Percentiles rank a stretch among this genome's conserved stretches.
These are phyloP conservation scores for Mimas tiliae DNA, from an alignment of 2,888 invertebrate species.

Conservation along the genomic window DNA sequence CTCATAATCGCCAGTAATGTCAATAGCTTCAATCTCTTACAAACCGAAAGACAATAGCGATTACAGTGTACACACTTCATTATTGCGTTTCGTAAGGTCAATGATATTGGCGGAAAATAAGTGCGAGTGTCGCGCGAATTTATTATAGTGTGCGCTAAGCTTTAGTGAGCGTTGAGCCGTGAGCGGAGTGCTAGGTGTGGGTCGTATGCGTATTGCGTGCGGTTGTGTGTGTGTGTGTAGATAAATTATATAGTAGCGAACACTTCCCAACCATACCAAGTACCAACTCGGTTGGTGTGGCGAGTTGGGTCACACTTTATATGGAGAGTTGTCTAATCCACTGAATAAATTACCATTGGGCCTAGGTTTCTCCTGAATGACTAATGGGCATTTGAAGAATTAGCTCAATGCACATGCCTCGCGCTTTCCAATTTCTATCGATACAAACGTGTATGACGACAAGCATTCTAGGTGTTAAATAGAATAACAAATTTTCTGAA, in stretches of 20 bases:
- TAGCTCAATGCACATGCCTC: slow-evolving; percentile 60
- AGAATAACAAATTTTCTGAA: slow-evolving; percentile 14
- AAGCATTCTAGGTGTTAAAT: slow-evolving; percentile 20
- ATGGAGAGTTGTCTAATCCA: slow-evolving; percentile 77
- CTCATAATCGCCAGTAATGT: too few species aligned
- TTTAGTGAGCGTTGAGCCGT: not conserved
- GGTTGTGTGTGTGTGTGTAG: slow-evolving; percentile 62
- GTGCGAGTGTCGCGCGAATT: too few species aligned
- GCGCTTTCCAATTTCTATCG: slow-evolving; percentile 62
- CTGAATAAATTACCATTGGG: slow-evolving; percentile 73
- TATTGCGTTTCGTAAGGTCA: too few species aligned
- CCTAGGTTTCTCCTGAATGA: slow-evolving; percentile 78
- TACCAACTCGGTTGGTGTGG: slow-evolving; percentile 34
- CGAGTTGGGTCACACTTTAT: slow-evolving; percentile 74
- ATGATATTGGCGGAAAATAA: too few species aligned
- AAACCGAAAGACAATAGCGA: too few species aligned
- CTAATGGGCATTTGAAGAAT: slow-evolving; percentile 73
- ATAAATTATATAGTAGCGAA: slow-evolving; percentile 61
- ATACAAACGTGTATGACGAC: slow-evolving; percentile 15
- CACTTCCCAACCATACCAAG: slow-evolving; percentile 14
- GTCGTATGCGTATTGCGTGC: slow-evolving; percentile 4
- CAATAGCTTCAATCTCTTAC: too few species aligned
- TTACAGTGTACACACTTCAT: too few species aligned
- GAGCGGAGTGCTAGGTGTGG: not conserved
- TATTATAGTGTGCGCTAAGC: not conserved